phyloP scores from a whole-genome alignment of 2,888 invertebrate species.

The Chamaedrilus cognettii region DNA sequence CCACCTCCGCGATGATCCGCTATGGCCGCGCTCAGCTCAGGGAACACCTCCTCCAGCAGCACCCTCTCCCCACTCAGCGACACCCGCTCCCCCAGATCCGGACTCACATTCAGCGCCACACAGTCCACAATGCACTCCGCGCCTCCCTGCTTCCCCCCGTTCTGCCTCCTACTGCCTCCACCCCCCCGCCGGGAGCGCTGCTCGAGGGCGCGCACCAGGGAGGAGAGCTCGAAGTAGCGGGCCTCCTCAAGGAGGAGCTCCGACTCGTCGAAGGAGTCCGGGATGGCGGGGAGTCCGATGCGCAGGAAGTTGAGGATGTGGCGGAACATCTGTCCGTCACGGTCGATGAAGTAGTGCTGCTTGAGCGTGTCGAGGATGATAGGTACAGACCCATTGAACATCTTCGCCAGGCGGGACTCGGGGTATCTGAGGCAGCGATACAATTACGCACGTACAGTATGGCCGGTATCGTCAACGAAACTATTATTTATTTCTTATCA shows the following conservation, averaged over 20 bases:
- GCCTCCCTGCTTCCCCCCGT: neutral
- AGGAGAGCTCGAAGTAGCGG: slow-evolving; percentile 79
- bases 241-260: slow-evolving; percentile 90
- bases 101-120: slow-evolving; percentile 77
- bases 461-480: slow-evolving; percentile 1
- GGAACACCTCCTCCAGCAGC: slow-evolving; percentile 67
- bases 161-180: neutral
- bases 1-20: slow-evolving; percentile 70
- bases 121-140: slow-evolving; percentile 69
- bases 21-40: slow-evolving; percentile 70
- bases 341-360: slow-evolving; percentile 98
- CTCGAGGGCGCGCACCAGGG: slow-evolving; percentile 56
- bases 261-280: slow-evolving; percentile 82
- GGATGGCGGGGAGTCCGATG: slow-evolving; percentile 83
- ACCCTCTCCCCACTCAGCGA: slow-evolving; percentile 80
- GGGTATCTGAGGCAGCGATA: too few species aligned
- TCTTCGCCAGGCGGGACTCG: slow-evolving; percentile 85
- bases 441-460: neutral
- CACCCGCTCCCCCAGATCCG: slow-evolving; percentile 78
- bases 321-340: slow-evolving; percentile 97
- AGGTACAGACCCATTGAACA: slow-evolving; percentile 94
- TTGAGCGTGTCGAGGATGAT: slow-evolving; percentile 94
- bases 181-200: slow-evolving; percentile 38
- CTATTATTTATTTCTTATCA: too few species aligned
- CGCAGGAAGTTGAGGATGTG: slow-evolving; percentile 97